Evolutionary conservation across 2,888 invertebrate species (phyloP).

Genomic region (Buathra laborator): DNA sequence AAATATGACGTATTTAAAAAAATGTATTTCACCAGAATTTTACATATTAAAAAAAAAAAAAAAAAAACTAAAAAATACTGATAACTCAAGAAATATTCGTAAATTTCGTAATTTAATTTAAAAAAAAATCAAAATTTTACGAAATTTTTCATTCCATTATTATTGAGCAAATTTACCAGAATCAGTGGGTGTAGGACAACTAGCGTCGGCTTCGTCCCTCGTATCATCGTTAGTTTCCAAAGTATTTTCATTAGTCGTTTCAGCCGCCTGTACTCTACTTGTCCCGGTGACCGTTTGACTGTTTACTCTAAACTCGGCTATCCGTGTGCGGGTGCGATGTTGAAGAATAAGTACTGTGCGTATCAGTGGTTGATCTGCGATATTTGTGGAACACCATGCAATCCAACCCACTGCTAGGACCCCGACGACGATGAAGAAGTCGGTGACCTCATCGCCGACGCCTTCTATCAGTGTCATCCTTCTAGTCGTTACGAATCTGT

Average conservation of each 20-base stretch:
- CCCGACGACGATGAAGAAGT: conserved; percentile 89
- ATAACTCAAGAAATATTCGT: no score
- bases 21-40: no score
- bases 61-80: no score
- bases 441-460: conserved; percentile 93
- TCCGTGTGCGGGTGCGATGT: conserved; percentile 84
- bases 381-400: conserved; percentile 93
- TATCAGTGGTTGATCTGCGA: conserved; percentile 89
- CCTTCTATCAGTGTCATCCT: conserved; percentile 93
- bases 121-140: no score
- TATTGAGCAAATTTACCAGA: conserved; percentile 77
- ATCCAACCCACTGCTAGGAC: conserved; percentile 87
- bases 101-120: no score
- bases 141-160: no score
- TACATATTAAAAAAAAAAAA: no score
- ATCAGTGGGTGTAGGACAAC: conserved; percentile 81
- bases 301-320: conserved; percentile 81
- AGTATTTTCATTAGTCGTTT: conserved; percentile 77
- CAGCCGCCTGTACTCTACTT: conserved; percentile 71
- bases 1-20: no score
- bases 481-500: conserved; percentile 62
- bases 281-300: conserved; percentile 68
- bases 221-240: conserved; percentile 72
- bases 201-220: conserved; percentile 72
- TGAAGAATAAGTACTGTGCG: conserved; percentile 90